Evolutionary conservation across 2,888 invertebrate genomes (phyloP).

Genomic region (Litoditis marina): DNA sequence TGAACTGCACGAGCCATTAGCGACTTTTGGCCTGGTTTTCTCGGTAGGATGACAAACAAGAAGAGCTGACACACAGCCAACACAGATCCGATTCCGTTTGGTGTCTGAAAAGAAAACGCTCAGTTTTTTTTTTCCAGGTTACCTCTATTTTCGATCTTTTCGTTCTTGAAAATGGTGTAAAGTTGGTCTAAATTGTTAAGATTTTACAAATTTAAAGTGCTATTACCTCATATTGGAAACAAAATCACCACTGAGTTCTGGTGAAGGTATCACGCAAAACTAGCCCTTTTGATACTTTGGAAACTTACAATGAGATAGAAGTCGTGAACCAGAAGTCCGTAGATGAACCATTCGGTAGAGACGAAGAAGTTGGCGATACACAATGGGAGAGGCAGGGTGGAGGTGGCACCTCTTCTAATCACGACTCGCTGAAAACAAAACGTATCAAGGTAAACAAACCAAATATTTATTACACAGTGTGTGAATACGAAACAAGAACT

Average conservation of each 20-base stretch:
- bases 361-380: conserved; percentile 82
- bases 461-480: too few species aligned
- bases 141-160: neutral
- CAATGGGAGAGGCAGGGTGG: conserved; percentile 82
- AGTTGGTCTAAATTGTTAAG: too few species aligned
- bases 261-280: too few species aligned
- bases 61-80: conserved; percentile 75
- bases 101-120: conserved; percentile 69
- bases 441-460: too few species aligned
- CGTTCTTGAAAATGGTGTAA: too few species aligned
- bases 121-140: neutral
- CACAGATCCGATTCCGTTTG: conserved; percentile 77
- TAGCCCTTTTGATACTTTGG: too few species aligned
- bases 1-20: conserved; percentile 50
- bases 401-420: conserved; percentile 78
- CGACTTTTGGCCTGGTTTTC: conserved; percentile 57
- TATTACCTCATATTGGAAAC: too few species aligned
- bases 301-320: conserved; percentile 73
- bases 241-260: too few species aligned
- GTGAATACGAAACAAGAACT: neutral
- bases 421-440: conserved; percentile 71
- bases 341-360: conserved; percentile 77
- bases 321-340: conserved; percentile 77
- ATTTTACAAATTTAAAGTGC: too few species aligned
- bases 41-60: conserved; percentile 75